Evolutionary conservation across 2,888 invertebrate genomes (phyloP), one percentile per base, ranked within the genome.

Genomic region (Neuroscelio doddi): DNA sequence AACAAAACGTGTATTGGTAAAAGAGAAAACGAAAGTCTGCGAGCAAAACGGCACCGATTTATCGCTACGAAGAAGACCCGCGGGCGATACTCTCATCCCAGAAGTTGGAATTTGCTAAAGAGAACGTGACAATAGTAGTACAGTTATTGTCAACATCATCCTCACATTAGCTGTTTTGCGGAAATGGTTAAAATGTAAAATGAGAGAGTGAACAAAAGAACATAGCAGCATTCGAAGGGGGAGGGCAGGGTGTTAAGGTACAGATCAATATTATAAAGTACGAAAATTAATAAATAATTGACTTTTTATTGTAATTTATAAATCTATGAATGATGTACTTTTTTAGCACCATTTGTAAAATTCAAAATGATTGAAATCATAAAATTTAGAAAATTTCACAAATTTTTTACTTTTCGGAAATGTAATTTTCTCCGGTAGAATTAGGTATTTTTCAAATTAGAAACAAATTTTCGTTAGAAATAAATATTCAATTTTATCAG

Each of bases 111-210:
- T 21, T 36, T 27, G 45, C 29, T 26, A 34, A 39, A 36, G 38
- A 30, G 51, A 42, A 36, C 34, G 29, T 72, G 69, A 78, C 77
- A 78, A 77, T 76, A 71, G 76, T n/a, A 71, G 68, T 74, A 77
- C 69, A 72, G 77, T 74, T 71, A 73, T 71, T 72, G 73, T 75
- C 77, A 70, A 72, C 75, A 71, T 42, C 39, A 36, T 72, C 70
- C 73, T 73, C n/a, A 73, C 78, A 80, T 80, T 79, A 80, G 79
- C 80, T 79, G 80, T 79, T 80, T 76, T 76, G 80, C 79, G 77
- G 76, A 80, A 80, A 74, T 76, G 74, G 73, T 76, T 77, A 75
- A 77, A 80, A 77, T 75, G 77, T 73, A 72, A 79, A 80, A 79
- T 75, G 74, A 73, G 77, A 70, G 73, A 71, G 72, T 63, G 76